phyloP scores from a whole-genome alignment of 2,888 invertebrate genomes.

The Ptychoptera contaminata region DNA sequence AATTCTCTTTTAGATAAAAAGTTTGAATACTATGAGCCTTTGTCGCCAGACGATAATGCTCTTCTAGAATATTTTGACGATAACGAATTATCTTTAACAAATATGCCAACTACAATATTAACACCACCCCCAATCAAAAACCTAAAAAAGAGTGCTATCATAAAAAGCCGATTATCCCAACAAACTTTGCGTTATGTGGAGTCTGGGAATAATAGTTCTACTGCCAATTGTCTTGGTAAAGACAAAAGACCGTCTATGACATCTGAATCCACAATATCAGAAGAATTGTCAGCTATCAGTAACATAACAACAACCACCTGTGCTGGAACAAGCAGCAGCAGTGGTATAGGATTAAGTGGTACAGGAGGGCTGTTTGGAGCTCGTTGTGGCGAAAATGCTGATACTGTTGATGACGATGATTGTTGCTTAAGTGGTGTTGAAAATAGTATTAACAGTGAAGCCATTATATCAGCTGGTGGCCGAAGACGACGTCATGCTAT shows the following conservation, averaged over 20 bases:
- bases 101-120: not conserved
- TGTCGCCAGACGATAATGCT: slow-evolving; percentile 23
- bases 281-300: not conserved
- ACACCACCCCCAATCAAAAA: not conserved
- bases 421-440: slow-evolving; percentile 9
- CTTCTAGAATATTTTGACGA: not conserved
- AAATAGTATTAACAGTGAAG: slow-evolving; percentile 3
- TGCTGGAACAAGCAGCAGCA: not conserved
- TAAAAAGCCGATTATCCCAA: too few species aligned
- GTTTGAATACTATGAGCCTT: slow-evolving; percentile 28
- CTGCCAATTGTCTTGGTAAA: too few species aligned
- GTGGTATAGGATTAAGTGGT: not conserved
- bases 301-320: not conserved
- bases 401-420: not conserved
- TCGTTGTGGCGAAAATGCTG: not conserved
- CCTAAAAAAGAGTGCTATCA: not conserved
- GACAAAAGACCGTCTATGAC: slow-evolving; percentile 2
- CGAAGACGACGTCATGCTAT: slow-evolving; percentile 25
- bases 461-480: not conserved
- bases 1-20: slow-evolving; percentile 15
- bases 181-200: too few species aligned
- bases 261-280: slow-evolving; percentile 4
- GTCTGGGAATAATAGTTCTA: too few species aligned
- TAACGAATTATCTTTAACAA: too few species aligned
- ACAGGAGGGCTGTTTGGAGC: not conserved